These are phyloP conservation scores for Caenorhabditis macrosperma DNA, from an alignment of 2,888 invertebrate genomes.

Conservation along the genomic window DNA sequence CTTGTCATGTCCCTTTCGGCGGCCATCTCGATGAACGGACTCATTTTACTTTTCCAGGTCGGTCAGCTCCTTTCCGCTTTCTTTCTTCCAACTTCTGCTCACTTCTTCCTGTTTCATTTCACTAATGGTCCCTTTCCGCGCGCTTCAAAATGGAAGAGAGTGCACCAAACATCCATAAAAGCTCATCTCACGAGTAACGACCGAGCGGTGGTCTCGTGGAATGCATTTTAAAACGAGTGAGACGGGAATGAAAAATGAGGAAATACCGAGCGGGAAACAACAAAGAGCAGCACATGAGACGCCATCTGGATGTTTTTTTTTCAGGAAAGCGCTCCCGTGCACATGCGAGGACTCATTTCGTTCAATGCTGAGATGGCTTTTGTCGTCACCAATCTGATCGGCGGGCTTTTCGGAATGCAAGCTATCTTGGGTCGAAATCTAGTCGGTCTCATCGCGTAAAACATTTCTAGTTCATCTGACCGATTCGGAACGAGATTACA, in stretches of 20 bases:
- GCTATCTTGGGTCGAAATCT: conserved; percentile 70
- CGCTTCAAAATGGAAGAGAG: not conserved
- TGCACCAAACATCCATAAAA: conserved; percentile 31
- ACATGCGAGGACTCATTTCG: conserved; percentile 73
- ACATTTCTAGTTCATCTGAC: not conserved
- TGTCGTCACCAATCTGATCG: conserved; percentile 74
- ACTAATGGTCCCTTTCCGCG: conserved; percentile 29
- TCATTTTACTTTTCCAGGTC: conserved; percentile 75
- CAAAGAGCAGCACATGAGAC: conserved; percentile 17
- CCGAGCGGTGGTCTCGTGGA: conserved; percentile 5
- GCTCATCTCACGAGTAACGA: conserved; percentile 20
- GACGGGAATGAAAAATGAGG: conserved; percentile 41
- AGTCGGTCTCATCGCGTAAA: conserved; percentile 65
- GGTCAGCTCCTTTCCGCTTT: not conserved
- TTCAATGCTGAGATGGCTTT: conserved; percentile 78
- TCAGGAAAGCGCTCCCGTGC: conserved; percentile 72
- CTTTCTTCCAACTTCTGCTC: not conserved
- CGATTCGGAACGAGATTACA: conserved; percentile 17
- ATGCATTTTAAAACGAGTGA: conserved; percentile 36
- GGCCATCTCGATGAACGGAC: conserved; percentile 75
- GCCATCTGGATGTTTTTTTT: too few relatives aligned
- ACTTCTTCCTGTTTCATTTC: conserved; percentile 31
- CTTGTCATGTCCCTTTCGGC: conserved; percentile 70
- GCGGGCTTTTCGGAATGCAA: conserved; percentile 75
- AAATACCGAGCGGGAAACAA: conserved; percentile 6